A percentile compares a stretch with the other conserved stretches of the same genome.
Conservation (phyloP, 2,888 invertebrate species). For the Clitarchus hookeri region DNA sequence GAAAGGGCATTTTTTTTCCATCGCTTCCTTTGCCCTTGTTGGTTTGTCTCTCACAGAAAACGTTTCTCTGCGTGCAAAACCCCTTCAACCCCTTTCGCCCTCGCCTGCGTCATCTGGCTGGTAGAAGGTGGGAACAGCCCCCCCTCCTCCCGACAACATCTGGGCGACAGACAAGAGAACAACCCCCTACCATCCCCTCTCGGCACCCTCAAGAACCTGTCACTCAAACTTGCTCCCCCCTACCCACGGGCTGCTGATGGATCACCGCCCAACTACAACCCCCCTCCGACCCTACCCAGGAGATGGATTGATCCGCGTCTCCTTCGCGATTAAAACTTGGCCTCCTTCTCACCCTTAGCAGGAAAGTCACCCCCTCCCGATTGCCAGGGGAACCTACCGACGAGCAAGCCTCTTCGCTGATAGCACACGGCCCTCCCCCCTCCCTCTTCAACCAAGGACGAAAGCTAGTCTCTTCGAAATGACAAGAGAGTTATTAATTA, state of each 20-base stretch:
- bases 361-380: too few species aligned
- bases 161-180: not conserved
- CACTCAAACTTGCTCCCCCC: not conserved
- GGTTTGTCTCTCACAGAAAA: not conserved
- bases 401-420: too few species aligned
- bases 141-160: not conserved
- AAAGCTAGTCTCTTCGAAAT: not conserved
- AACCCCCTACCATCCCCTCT: not conserved
- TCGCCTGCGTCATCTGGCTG: too few species aligned
- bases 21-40: too few species aligned
- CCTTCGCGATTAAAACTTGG: not conserved
- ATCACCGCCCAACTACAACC: not conserved
- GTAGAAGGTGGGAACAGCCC: too few species aligned
- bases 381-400: too few species aligned
- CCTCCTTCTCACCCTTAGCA: not conserved
- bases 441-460: too few species aligned
- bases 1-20: not conserved
- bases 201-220: not conserved
- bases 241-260: not conserved
- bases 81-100: not conserved
- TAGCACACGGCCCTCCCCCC: too few species aligned
- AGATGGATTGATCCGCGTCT: not conserved
- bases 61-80: not conserved
- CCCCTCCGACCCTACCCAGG: not conserved
- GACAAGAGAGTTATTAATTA: slow-evolving; percentile 14